phyloP scores from a whole-genome alignment of 1,140 invertebrate species.

The Neocloeon triangulifer region DNA sequence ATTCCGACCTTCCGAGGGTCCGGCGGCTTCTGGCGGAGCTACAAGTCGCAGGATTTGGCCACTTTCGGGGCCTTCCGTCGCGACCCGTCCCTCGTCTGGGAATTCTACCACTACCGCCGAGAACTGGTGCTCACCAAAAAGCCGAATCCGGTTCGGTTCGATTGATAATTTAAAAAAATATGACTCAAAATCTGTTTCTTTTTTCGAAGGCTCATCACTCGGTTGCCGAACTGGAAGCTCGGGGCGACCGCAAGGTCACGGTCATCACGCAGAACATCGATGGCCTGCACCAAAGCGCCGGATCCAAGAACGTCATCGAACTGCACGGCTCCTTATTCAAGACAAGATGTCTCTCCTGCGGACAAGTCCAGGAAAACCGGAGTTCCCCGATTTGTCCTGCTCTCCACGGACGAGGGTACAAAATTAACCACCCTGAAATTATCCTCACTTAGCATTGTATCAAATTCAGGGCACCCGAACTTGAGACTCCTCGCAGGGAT shows the following conservation, averaged over 20 bases:
- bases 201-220: constrained; percentile 48
- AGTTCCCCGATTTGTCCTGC: constrained; percentile 64
- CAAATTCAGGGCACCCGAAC: constrained; percentile 23
- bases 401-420: constrained; percentile 31
- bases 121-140: constrained; percentile 34
- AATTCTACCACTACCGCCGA: constrained; percentile 55
- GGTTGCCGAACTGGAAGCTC: constrained; percentile 52
- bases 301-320: constrained; percentile 58
- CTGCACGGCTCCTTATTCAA: constrained; percentile 74
- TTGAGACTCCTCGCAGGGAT: constrained; percentile 18
- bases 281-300: constrained; percentile 61
- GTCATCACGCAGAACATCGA: constrained; percentile 89
- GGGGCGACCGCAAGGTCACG: constrained; percentile 33
- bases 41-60: constrained; percentile 36
- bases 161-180: constrained; percentile 2
- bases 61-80: constrained; percentile 36
- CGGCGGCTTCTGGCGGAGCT: constrained; percentile 55
- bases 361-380: constrained; percentile 37
- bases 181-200: neutral
- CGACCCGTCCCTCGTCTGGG: constrained; percentile 52
- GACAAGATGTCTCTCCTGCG: constrained; percentile 61
- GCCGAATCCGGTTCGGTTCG: constrained; percentile 34
- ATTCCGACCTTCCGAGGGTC: constrained; percentile 59
- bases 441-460: constrained; percentile 7
- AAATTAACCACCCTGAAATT: constrained; percentile 6